These are phyloP conservation scores for Mythimna vitellina DNA, from an alignment of 2,888 invertebrate species.

Conservation along the genomic window DNA sequence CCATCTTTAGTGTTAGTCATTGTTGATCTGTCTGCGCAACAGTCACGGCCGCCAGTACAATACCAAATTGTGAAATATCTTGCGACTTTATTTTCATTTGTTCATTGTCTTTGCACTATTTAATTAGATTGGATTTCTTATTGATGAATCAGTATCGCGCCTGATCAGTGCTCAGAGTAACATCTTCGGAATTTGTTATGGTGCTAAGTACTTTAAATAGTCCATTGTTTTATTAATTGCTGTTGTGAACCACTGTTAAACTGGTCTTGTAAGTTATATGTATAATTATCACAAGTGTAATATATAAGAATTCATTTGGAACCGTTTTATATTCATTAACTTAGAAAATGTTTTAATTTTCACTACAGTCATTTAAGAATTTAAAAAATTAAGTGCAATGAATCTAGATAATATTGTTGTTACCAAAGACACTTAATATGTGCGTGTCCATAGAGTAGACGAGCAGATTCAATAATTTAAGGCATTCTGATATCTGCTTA, in stretches of 20 bases:
- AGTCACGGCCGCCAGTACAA: constrained; percentile 66
- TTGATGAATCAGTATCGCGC: constrained; percentile 66
- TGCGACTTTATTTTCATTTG: constrained; percentile 67
- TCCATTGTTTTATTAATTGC: constrained; percentile 32
- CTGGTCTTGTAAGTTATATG: constrained; percentile 39
- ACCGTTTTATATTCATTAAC: background rate
- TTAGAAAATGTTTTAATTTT: background rate
- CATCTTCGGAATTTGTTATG: constrained; percentile 48
- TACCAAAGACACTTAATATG: background rate
- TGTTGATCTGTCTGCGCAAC: constrained; percentile 61
- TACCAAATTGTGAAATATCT: constrained; percentile 75
- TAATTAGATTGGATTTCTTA: constrained; percentile 67
- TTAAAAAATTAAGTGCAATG: background rate
- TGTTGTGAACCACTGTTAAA: constrained; percentile 17
- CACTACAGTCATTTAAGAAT: background rate
- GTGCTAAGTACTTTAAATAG: constrained; percentile 25
- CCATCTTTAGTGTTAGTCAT: constrained; percentile 54
- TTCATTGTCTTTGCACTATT: constrained; percentile 75
- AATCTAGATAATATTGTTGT: background rate
- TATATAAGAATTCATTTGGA: background rate
- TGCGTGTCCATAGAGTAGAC: background rate
- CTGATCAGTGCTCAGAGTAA: constrained; percentile 51
- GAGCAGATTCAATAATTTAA: background rate
- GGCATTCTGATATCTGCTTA: background rate
- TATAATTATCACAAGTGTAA: constrained; percentile 2